Base-by-base conservation (phyloP, 2,888 invertebrate genomes). In the Pogonocherus hispidulus region DNA sequence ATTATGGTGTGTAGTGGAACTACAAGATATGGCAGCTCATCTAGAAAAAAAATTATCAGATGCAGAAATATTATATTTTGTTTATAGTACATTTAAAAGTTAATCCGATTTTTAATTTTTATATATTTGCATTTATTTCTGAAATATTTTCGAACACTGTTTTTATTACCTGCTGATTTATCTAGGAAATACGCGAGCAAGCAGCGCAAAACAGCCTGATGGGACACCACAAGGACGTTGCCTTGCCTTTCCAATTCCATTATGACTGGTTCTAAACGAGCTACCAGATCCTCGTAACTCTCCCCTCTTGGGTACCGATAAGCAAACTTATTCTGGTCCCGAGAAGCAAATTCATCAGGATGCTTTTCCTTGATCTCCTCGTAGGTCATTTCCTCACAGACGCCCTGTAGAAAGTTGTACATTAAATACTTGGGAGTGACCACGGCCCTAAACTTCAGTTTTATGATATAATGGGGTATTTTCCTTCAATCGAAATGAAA, bases 381-480 rank as follows among this genome's bases (percentile, higher is more conserved):
- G 83, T 99, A 99, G 0, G 98, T 98, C 95, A 99, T 96, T 86
- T 98, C 98, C 85, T 99, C 99, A 84, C 99, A 99, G 77, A 97
- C 97, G 62, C 99, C 99, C 96, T 97, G 86, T 23, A 80, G 78
- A 44, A 66, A 41, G 3, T 27, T 3, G 14, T 20, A 62, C 47
- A 71, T 44, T 14, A 62, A 59, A 49, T 0, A 20, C n/a, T n/a
- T n/a, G n/a, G n/a, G n/a, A n/a, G n/a, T n/a, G n/a, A n/a, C n/a
- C n/a, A n/a, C n/a, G n/a, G n/a, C n/a, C n/a, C n/a, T n/a, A n/a
- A n/a, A n/a, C n/a, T n/a, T n/a, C n/a, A n/a, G n/a, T n/a, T n/a
- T n/a, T n/a, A n/a, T n/a, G n/a, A n/a, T n/a, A n/a, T n/a, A n/a
- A n/a, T n/a, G n/a, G n/a, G n/a, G n/a, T n/a, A n/a, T n/a, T n/a